Base-by-base conservation (phyloP, 2,888 invertebrate genomes). In the Lasioglossum vierecki region DNA sequence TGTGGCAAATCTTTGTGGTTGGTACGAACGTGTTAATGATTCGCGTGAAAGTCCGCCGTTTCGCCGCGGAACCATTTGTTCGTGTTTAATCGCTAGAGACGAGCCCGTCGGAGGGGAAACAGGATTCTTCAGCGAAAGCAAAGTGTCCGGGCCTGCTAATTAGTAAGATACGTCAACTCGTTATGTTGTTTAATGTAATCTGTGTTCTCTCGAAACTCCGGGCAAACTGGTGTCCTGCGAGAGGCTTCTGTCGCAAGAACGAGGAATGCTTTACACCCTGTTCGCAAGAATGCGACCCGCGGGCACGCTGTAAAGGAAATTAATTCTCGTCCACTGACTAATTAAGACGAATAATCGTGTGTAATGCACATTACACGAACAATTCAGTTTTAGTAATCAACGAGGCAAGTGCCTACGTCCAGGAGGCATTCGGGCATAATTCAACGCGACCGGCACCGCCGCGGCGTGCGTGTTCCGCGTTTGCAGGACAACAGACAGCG, bases 281-380 rank as follows among this genome's bases (percentile, higher is more conserved):
- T 77, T 77, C 63, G 79, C 89, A 87, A 87, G 83, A 79, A 81
- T 85, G 87, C 81, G 84, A 85, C 86, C 84, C 83, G 53, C 76
- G 82, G 78, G 82, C 71, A 81, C 46, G 73, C 75, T 68, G 57
- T 49, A 83, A 83, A 87, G 87, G 84, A 88, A 88, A 90, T 89
- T 89, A 89, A 88, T 89, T 88, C 85, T 66, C 80, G 78, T 80
- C 85, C 74, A 70, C 80, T 75, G 85, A 82, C 79, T 85, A 89
- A 89, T 88, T 89, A 88, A 87, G 87, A 87, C 78, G 82, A 87
- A 85, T 85, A 88, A 89, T 89, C 81, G 80, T 53, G 83, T 82
- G 75, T 72, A 85, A 74, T 49, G 53, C 35, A 18, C 57, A 49
- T 76, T 82, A 71, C 63, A 60, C 18, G 63, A 39, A 76, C 76